These are phyloP conservation scores for Alsophila aescularia DNA, from an alignment of 2,888 invertebrate species.

Conservation along the genomic window DNA sequence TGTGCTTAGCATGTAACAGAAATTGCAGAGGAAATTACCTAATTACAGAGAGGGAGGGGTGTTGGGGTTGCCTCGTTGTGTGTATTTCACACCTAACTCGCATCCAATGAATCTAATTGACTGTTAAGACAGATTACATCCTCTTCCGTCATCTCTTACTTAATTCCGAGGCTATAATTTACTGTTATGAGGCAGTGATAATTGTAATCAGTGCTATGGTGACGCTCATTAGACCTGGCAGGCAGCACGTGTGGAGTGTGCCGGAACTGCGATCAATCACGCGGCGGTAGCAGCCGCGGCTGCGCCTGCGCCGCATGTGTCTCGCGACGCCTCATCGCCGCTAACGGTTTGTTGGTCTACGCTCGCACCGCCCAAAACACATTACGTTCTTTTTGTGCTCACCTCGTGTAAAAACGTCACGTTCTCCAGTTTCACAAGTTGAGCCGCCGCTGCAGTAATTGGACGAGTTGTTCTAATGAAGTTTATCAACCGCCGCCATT, in stretches of 20 bases:
- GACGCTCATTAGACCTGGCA: slow-evolving; percentile 15
- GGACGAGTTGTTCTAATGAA: slow-evolving; percentile 42
- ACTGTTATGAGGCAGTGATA: background rate
- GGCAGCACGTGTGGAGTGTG: slow-evolving; percentile 16
- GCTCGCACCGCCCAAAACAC: slow-evolving; percentile 31
- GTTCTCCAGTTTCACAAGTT: slow-evolving; percentile 48
- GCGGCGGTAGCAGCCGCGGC: slow-evolving; percentile 17
- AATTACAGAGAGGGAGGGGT: too few species aligned
- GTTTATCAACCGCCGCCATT: slow-evolving; percentile 46
- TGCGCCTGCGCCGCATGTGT: slow-evolving; percentile 18
- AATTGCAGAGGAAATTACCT: too few species aligned
- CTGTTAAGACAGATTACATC: slow-evolving; percentile 8
- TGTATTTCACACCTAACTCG: background rate
- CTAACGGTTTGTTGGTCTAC: slow-evolving; percentile 59
- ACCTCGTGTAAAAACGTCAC: slow-evolving; percentile 8
- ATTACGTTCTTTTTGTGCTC: slow-evolving; percentile 46
- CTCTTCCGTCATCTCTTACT: slow-evolving; percentile 5
- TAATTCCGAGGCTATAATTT: background rate
- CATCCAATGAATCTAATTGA: background rate
- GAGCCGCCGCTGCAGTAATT: slow-evolving; percentile 45
- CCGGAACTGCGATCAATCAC: slow-evolving; percentile 45
- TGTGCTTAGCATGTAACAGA: too few species aligned
- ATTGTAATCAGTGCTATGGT: slow-evolving; percentile 34
- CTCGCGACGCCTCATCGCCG: slow-evolving; percentile 43
- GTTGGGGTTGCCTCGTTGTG: background rate